Evolutionary conservation across 2,888 invertebrate species (phyloP).

Genomic region (Melieria crassipennis): DNA sequence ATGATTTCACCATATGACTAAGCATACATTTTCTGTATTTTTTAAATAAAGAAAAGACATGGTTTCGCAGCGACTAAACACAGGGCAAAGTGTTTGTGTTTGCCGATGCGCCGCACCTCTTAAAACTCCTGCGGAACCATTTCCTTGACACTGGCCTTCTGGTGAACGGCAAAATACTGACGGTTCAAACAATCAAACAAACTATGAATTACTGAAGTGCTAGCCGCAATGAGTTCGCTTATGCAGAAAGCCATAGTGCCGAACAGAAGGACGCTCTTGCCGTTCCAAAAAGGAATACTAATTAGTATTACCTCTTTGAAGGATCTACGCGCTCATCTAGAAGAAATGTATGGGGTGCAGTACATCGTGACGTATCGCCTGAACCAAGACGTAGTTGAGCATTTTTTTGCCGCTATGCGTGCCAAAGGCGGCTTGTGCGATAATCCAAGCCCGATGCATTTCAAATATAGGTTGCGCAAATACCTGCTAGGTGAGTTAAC

Average conservation of each 20-base stretch:
- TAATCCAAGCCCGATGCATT: slow-evolving; percentile 21
- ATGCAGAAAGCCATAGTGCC: slow-evolving; percentile 21
- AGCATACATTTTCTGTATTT: slow-evolving; percentile 7
- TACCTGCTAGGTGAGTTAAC: too few species aligned
- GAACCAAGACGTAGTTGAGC: slow-evolving; percentile 24
- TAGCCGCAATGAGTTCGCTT: slow-evolving; percentile 28
- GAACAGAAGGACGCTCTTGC: slow-evolving; percentile 29
- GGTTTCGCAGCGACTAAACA: slow-evolving; percentile 38
- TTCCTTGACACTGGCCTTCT: slow-evolving; percentile 39
- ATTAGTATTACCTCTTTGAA: slow-evolving; percentile 32
- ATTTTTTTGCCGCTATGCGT: slow-evolving; percentile 23
- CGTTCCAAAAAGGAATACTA: slow-evolving; percentile 36
- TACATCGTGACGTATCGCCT: slow-evolving; percentile 18
- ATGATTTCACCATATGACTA: neutral
- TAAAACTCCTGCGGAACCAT: slow-evolving; percentile 43
- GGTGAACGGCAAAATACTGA: slow-evolving; percentile 27
- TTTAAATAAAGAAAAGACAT: slow-evolving; percentile 31
- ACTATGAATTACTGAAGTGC: slow-evolving; percentile 7
- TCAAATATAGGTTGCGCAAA: slow-evolving; percentile 21
- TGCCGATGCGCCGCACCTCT: slow-evolving; percentile 36
- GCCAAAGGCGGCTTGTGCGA: slow-evolving; percentile 8
- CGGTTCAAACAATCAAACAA: slow-evolving; percentile 12
- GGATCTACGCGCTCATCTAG: neutral
- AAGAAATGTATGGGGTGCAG: neutral
- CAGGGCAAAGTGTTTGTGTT: slow-evolving; percentile 34